A percentile compares a stretch with the other conserved stretches of the same genome.
Evolutionary conservation across 2,113 vertebrate species (phyloP).

Genomic region (Podarcis raffonei): DNA sequence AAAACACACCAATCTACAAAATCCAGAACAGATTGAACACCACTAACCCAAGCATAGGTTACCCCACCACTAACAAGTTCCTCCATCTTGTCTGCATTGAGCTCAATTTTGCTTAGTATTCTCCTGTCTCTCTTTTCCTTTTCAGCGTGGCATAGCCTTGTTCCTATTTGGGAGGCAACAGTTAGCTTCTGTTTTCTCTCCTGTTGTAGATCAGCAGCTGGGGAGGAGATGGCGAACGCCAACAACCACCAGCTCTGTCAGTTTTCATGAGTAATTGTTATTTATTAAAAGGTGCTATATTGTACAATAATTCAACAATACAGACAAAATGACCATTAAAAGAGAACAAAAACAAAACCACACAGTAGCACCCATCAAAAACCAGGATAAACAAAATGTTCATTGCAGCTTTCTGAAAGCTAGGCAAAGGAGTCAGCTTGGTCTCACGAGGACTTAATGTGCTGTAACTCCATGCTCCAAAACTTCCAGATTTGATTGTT

Average conservation of each 20-base stretch:
- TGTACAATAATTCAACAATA: too few species aligned
- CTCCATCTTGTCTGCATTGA: background rate
- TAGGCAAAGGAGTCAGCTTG: background rate
- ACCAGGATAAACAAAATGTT: background rate
- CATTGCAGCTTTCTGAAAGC: background rate
- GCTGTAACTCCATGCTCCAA: too few species aligned
- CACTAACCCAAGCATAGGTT: background rate
- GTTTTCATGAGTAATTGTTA: background rate
- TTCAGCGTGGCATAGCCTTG: background rate
- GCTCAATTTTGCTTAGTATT: background rate
- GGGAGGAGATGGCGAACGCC: background rate
- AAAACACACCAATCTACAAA: too few species aligned
- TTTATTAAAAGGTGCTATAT: too few species aligned
- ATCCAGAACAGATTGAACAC: background rate
- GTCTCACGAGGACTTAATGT: background rate
- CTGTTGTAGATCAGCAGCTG: background rate
- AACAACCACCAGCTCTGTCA: background rate
- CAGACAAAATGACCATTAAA: background rate
- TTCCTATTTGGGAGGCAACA: background rate
- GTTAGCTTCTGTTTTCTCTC: background rate
- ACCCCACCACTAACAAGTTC: background rate
- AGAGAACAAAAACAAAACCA: background rate
- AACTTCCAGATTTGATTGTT: too few species aligned
- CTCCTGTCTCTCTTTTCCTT: background rate
- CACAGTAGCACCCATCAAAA: background rate